Evolutionary conservation across 2,113 vertebrate species (phyloP), one percentile per base, ranked within the genome.

Genomic region (Sinocyclocheilus rhinocerous): DNA sequence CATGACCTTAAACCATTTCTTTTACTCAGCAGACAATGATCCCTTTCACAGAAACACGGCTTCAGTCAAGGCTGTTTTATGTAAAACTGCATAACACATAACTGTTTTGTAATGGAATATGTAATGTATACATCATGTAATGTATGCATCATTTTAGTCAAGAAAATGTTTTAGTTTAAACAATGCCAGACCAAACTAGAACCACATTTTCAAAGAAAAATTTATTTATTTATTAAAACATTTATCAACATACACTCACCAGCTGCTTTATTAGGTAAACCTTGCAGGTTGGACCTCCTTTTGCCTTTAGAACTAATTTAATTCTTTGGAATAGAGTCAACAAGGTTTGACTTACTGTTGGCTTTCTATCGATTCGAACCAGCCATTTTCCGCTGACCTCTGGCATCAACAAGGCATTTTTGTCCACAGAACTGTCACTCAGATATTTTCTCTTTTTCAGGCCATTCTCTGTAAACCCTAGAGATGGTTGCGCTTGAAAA

Each of bases 1-100:
- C 83, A 18, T 76, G 70, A 22, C 78, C 50, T 80, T 81, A 84
- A 84, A 76, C 80, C 63, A 86, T 86, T 88, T 86, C 24, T 59
- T 83, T 67, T 65, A 69, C 75, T 83, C n/a, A 57, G 29, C 9
- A 72, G 29, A 24, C 42, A 79, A 79, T 73, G 65, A 63, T 29
- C 22, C 48, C 82, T 84, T 86, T 29, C 48, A 48, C 48, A 29
- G 6, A 78, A 83, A 63, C 50, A 61, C 50, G 52, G 45, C 52
- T 82, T 48, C 24, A 70, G 36, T 59, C 61, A 81, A 45, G 26
- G 69, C 84, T 63, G 33, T 50, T 50, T 50, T 50, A 50, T 50
- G 48, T 15, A 15, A 50, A 50, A 50, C 12, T 15, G 2, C 45
- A 12, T 48, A 48, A 42, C 39, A 45, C 48, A 55, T 16, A 55